Conservation (phyloP, 2,888 invertebrate genomes). For the Blastobasis lacticolella region DNA sequence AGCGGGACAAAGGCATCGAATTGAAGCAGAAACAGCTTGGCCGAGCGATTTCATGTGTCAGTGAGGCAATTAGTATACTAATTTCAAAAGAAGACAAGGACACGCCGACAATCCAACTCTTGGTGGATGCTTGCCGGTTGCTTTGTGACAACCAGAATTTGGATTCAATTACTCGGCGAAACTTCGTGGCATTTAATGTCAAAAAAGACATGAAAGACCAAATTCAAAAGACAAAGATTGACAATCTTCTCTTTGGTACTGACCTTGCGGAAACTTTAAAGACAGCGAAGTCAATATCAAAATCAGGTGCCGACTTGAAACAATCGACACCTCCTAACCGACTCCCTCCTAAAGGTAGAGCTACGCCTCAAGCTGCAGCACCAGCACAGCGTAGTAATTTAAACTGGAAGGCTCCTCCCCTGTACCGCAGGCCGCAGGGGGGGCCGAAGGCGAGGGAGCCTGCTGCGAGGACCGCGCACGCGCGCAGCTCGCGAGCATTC, state of each 20-base stretch:
- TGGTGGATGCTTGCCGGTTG: constrained; percentile 3
- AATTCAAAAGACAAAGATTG: not conserved
- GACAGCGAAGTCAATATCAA: not conserved
- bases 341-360: too few species aligned
- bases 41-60: not conserved
- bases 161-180: constrained; percentile 3
- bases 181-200: constrained; percentile 2
- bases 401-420: not conserved
- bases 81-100: constrained; percentile 5
- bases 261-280: constrained; percentile 1
- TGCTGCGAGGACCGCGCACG: not conserved
- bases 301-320: not conserved
- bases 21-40: constrained; percentile 1
- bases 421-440: not conserved
- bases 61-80: not conserved
- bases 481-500: not conserved
- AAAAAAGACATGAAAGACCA: not conserved
- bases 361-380: too few species aligned
- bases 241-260: not conserved
- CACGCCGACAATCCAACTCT: constrained; percentile 2
- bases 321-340: too few species aligned
- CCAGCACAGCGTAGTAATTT: not conserved
- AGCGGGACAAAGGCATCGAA: constrained; percentile 5
- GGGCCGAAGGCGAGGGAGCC: not conserved
- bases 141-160: constrained; percentile 3